Percentiles rank a stretch among this genome's conserved stretches.
These are phyloP conservation scores for Distichodus sexfasciatus DNA, from an alignment of 2,797 vertebrate genomes.

Conservation along the genomic window DNA sequence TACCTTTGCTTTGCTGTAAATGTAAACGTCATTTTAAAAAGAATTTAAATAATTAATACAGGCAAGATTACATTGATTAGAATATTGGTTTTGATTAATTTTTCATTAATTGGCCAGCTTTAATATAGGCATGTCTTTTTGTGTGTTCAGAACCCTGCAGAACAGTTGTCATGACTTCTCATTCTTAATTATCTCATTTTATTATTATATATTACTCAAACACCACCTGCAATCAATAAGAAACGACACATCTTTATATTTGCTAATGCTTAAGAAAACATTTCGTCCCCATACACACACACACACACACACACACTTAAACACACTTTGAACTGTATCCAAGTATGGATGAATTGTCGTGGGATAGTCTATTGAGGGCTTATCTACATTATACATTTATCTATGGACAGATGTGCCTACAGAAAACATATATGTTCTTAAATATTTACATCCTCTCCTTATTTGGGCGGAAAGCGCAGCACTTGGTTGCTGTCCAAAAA, in stretches of 20 bases:
- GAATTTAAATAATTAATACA: too few species aligned
- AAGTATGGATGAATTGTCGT: neutral
- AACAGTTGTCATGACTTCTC: too few species aligned
- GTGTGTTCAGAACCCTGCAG: too few species aligned
- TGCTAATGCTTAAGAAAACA: neutral
- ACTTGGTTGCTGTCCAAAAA: constrained; percentile 29
- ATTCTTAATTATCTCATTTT: too few species aligned
- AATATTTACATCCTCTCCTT: constrained; percentile 26
- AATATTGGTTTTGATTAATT: too few species aligned
- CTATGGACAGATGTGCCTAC: constrained; percentile 4
- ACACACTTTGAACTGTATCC: neutral
- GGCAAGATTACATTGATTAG: too few species aligned
- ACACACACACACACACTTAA: neutral
- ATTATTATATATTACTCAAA: too few species aligned
- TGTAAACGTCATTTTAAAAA: too few species aligned
- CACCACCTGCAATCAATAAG: constrained; percentile 2
- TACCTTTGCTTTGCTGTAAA: too few species aligned
- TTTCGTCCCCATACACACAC: too few species aligned
- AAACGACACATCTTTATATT: neutral
- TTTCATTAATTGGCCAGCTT: too few species aligned
- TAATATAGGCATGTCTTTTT: too few species aligned
- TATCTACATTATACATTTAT: constrained; percentile 25
- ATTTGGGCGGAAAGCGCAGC: neutral
- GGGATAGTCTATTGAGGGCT: constrained; percentile 7
- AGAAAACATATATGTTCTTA: constrained; percentile 37